phyloP scores from a whole-genome alignment of 2,113 vertebrate genomes.

The Mobula hypostoma region DNA sequence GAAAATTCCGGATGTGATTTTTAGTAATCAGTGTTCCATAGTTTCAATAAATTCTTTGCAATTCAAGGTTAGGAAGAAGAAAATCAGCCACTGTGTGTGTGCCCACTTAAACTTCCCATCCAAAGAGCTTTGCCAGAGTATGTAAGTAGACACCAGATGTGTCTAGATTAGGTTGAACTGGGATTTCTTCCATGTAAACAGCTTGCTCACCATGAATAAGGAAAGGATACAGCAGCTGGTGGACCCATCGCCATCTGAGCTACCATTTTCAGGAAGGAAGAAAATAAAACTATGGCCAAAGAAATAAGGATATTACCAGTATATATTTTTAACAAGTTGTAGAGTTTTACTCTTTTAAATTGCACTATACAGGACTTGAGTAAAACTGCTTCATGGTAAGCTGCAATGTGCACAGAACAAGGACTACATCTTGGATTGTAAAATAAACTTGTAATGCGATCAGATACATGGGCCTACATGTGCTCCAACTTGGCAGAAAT shows the following conservation, averaged over 20 bases:
- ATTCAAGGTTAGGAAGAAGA: not conserved
- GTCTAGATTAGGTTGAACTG: not conserved
- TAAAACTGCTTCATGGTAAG: too few relatives aligned
- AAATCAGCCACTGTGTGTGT: not conserved
- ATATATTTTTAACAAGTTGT: too few relatives aligned
- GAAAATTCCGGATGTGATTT: not conserved
- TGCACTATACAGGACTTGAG: too few relatives aligned
- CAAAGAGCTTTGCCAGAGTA: not conserved
- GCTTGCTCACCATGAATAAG: not conserved
- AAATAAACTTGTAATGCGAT: too few relatives aligned
- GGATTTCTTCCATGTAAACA: not conserved
- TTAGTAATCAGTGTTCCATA: not conserved
- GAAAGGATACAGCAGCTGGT: not conserved
- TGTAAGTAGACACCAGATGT: not conserved
- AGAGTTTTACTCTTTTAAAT: too few relatives aligned
- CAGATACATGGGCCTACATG: too few relatives aligned
- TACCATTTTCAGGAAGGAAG: not conserved
- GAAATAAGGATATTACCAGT: not conserved
- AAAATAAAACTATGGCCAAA: not conserved
- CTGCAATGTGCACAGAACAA: too few relatives aligned
- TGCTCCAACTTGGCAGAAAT: too few relatives aligned
- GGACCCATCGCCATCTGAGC: not conserved
- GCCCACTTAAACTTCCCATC: not conserved
- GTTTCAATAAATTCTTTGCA: not conserved
- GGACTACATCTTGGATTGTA: too few relatives aligned